Conservation (phyloP, 2,797 vertebrate genomes). For the Orientallactaga sibirica region DNA sequence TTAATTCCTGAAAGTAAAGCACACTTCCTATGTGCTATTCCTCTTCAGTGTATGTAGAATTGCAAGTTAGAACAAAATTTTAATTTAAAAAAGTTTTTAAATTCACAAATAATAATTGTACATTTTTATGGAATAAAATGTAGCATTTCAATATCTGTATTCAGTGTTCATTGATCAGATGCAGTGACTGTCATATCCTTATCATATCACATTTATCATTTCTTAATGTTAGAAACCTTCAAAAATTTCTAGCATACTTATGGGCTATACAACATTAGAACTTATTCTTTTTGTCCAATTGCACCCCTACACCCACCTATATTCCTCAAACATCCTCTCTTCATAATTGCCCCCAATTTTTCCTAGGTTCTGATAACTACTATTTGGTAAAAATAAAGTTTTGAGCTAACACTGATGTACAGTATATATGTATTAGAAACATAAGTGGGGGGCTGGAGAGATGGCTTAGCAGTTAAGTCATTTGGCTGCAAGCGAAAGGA, state of each 20-base stretch:
- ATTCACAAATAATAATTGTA: neutral
- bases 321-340: neutral
- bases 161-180: neutral
- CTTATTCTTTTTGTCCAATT: neutral
- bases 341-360: neutral
- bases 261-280: neutral
- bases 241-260: neutral
- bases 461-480: too few relatives aligned
- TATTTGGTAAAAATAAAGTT: slow-evolving; percentile 40
- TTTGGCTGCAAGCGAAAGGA: too few relatives aligned
- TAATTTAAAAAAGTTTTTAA: neutral
- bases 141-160: neutral
- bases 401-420: slow-evolving; percentile 27
- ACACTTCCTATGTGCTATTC: neutral
- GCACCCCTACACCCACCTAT: neutral
- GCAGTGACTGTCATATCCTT: neutral
- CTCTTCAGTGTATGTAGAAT: neutral
- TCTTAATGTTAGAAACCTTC: neutral
- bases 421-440: neutral
- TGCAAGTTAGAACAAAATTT: slow-evolving; percentile 34
- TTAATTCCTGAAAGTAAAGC: slow-evolving; percentile 2
- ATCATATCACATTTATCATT: neutral
- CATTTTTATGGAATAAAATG: neutral
- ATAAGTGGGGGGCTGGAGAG: too few relatives aligned
- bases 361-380: neutral